Evolutionary conservation across 2,113 vertebrate species (phyloP).

Genomic region (Syrrhaptes paradoxus): DNA sequence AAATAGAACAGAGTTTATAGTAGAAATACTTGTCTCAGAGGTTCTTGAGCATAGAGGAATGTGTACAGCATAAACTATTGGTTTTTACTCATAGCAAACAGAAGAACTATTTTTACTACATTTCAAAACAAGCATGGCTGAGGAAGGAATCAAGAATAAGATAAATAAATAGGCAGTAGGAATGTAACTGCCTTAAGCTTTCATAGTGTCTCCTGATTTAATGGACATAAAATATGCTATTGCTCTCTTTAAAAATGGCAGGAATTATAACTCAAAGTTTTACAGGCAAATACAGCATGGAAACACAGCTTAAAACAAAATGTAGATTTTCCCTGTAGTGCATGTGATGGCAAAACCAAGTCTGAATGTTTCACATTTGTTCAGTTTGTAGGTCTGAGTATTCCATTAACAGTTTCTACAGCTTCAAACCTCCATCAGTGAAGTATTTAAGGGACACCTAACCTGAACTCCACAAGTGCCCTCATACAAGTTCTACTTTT

Average conservation of each 20-base stretch:
- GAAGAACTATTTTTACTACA: neutral
- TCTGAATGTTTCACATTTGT: neutral
- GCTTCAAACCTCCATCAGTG: neutral
- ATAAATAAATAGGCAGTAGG: neutral
- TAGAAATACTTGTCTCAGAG: neutral
- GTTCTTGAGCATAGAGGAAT: neutral
- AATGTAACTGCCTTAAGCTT: neutral
- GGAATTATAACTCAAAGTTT: neutral
- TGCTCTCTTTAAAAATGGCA: neutral
- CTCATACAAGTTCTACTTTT: neutral
- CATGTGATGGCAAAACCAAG: neutral
- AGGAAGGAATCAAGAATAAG: neutral
- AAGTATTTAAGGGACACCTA: neutral
- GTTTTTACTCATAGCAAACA: neutral
- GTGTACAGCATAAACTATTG: neutral
- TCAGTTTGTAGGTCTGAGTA: neutral
- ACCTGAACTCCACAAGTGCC: neutral
- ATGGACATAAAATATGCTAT: neutral
- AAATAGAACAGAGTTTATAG: neutral
- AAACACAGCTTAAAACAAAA: neutral
- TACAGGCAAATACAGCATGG: neutral
- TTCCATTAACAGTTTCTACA: neutral
- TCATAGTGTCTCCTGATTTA: neutral
- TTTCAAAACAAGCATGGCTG: neutral
- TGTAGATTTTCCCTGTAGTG: accelerated